A percentile compares a stretch with the other conserved stretches of the same genome.
Evolutionary conservation across 2,888 invertebrate genomes (phyloP).

Genomic region (Chrysina gloriosa): DNA sequence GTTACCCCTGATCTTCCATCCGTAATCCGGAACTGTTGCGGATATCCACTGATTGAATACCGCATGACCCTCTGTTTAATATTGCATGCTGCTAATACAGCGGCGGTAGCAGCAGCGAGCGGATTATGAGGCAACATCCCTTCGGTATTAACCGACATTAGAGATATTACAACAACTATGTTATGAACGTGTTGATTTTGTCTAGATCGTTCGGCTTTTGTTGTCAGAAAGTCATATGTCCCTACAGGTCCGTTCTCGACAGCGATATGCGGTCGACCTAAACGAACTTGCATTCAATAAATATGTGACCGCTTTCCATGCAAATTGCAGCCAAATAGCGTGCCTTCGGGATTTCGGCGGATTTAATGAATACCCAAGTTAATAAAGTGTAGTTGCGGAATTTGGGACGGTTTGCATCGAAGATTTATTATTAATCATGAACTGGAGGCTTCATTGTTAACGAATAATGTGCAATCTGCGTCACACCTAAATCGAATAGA

Average conservation of each 20-base stretch:
- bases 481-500: too few relatives aligned
- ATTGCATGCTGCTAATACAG: conserved; percentile 57
- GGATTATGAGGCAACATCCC: conserved; percentile 55
- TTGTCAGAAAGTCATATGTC: conserved; percentile 16
- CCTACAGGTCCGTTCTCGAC: not conserved
- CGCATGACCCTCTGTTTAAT: conserved; percentile 57
- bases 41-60: conserved; percentile 55
- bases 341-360: conserved; percentile 30
- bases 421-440: conserved; percentile 5
- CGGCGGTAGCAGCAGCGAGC: conserved; percentile 54
- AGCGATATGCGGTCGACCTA: conserved; percentile 21
- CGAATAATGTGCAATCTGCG: not conserved
- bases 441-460: not conserved
- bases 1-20: conserved; percentile 24
- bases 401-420: not conserved
- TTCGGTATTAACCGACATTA: conserved; percentile 58
- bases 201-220: conserved; percentile 35
- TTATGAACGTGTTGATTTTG: conserved; percentile 50
- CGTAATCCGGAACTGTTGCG: conserved; percentile 48
- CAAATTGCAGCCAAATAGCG: conserved; percentile 25
- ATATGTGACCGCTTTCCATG: conserved; percentile 27
- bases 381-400: conserved; percentile 13
- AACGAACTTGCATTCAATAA: conserved; percentile 28
- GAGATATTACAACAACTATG: conserved; percentile 54
- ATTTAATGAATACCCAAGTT: conserved; percentile 25